phyloP scores from a whole-genome alignment of 2,888 invertebrate genomes.

The Bedellia somnulentella region DNA sequence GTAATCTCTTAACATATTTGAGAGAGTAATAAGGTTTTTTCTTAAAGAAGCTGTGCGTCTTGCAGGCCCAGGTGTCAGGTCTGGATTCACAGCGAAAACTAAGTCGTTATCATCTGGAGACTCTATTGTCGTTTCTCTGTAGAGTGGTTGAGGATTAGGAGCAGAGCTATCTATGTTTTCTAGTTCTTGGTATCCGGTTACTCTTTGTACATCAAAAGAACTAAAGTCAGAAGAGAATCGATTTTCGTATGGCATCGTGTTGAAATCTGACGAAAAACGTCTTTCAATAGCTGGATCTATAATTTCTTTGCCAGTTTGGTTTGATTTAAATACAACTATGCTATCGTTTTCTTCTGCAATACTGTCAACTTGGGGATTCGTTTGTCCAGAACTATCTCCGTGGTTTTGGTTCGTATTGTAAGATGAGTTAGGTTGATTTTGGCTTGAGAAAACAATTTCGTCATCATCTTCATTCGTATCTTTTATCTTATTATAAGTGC shows the following conservation, averaged over 20 bases:
- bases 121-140: constrained; percentile 57
- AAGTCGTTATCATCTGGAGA: constrained; percentile 25
- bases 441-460: constrained; percentile 59
- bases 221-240: constrained; percentile 38
- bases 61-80: constrained; percentile 36
- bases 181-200: constrained; percentile 37
- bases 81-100: constrained; percentile 27
- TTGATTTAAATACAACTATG: constrained; percentile 40
- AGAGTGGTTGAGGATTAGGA: constrained; percentile 51
- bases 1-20: constrained; percentile 38
- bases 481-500: constrained; percentile 40
- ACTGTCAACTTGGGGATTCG: constrained; percentile 19
- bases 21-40: constrained; percentile 43
- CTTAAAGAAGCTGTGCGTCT: constrained; percentile 41
- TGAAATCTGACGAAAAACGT: constrained; percentile 11
- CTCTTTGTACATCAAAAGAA: constrained; percentile 25
- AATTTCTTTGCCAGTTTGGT: constrained; percentile 34
- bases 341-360: constrained; percentile 31
- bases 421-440: constrained; percentile 15
- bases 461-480: constrained; percentile 55
- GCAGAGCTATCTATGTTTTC: constrained; percentile 37
- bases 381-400: neutral
- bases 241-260: constrained; percentile 3
- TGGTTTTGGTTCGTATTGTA: constrained; percentile 8
- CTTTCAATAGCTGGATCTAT: constrained; percentile 31